Evolutionary conservation across 2,888 invertebrate species (phyloP), one percentile per base, ranked within the genome.

Genomic region (Prenolepis imparis): DNA sequence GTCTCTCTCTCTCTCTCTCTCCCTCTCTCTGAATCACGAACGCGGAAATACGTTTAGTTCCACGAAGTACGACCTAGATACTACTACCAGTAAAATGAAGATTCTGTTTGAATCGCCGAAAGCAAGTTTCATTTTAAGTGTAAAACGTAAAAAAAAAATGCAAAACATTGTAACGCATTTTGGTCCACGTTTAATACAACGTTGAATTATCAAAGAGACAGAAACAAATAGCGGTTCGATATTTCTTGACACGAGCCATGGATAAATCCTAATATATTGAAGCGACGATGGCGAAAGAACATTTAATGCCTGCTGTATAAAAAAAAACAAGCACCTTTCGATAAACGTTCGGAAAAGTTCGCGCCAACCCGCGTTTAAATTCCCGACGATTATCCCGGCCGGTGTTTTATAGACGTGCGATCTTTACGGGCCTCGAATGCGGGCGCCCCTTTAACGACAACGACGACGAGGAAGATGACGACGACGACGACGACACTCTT

Each of bases 371-470:
- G 2, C 32, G 39, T 28, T 86, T 83, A 74, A 78, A 75, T 87
- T 85, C 39, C 41, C 6, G 11, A 39, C 39, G 70, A 74, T 59
- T 75, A 80, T 77, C 80, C 18, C 44, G 59, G 18, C 1, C n/a
- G 32, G 21, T 82, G 72, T 86, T 81, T 84, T 82, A 84, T 73
- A 39, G 74, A 39, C 12, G 44, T 63, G 28, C 66, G 44, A 83
- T 84, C 64, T 52, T 59, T n/a, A 24, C 52, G n/a, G 59, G 28
- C 59, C 57, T 28, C 36, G 67, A 84, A 88, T 83, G 73, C 84
- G 84, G 83, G 70, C 55, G 78, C 70, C 57, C 44, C 44, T 88
- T 88, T 63, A 80, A 80, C 18, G 57, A 64, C 32, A n/a, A 11
- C 28, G 18, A 32, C 28, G 21, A 64, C 39, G n/a, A 80, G 9